Base-by-base conservation (phyloP, 2,797 vertebrate genomes). In the Fistularia tabacaria region DNA sequence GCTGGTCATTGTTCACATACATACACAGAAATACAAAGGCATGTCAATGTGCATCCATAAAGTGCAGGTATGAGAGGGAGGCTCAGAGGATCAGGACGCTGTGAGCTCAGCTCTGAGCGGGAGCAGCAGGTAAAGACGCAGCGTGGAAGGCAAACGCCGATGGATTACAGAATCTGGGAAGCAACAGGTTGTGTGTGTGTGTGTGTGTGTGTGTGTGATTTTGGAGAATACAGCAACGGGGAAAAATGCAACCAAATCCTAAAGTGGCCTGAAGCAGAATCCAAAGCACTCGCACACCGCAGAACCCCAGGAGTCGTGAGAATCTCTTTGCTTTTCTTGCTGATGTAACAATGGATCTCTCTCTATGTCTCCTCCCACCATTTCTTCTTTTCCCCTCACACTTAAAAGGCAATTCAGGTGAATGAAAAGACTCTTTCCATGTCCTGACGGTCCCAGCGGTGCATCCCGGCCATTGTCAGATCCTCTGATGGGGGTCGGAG, bases 401-500 rank as follows among this genome's bases (percentile, higher is more conserved):
- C 59, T 66, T 51, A 71, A 90, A n/a, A 90, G 88, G 89, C 88
- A 87, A 67, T 78, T 71, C 66, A 76, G 81, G 85, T 88, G 84
- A 85, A 74, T 72, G 12, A 71, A 79, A 72, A 55, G 14, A 51
- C 47, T 8, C 68, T 46, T 55, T 73, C 44, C 13, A 59, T 55
- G 45, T 44, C n/a, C 42, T 63, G 14, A 61, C 57, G 10, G 39
- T 69, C 54, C 62, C n/a, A n/a, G n/a, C n/a, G 54, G 62, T 60
- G 72, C 54, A 49, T 48, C 52, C 51, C 56, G 72, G 39, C 39
- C 44, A 63, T 25, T 5, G 25, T 25, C 25, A n/a, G n/a, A n/a
- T n/a, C n/a, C n/a, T n/a, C n/a, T n/a, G n/a, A n/a, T n/a, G n/a
- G 25, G 25, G 25, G 25, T 25, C 25, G 25, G 25, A 5, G 25